Evolutionary conservation across 2,797 vertebrate species (phyloP).

Genomic region (Chelon auratus): DNA sequence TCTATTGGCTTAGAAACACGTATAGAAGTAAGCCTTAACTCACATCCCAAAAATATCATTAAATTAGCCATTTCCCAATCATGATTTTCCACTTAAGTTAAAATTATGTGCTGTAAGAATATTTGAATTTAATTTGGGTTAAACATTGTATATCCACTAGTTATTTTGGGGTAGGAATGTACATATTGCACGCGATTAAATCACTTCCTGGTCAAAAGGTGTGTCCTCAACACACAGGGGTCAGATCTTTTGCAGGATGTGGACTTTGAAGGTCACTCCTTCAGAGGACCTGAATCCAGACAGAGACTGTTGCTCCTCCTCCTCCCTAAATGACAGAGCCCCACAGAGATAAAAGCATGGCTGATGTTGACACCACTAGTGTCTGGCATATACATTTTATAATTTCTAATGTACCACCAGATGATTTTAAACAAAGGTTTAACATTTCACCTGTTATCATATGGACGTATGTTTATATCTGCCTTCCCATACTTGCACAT

Average conservation of each 20-base stretch:
- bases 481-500: neutral
- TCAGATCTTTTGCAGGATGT: neutral
- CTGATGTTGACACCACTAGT: neutral
- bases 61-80: no score
- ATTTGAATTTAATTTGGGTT: no score
- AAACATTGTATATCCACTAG: no score
- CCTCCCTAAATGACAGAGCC: neutral
- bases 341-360: constrained; percentile 1
- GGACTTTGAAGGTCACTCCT: constrained; percentile 9
- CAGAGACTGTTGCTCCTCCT: neutral
- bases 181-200: neutral
- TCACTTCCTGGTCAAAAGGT: constrained; percentile 1
- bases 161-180: neutral
- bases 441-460: no score
- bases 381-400: neutral
- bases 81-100: no score
- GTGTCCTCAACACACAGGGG: neutral
- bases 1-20: no score
- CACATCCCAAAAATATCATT: no score
- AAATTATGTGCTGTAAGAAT: no score
- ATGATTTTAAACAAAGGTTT: no score
- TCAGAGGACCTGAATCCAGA: constrained; percentile 10
- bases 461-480: neutral
- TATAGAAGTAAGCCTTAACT: no score
- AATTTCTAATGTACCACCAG: neutral